These are phyloP conservation scores for Perizoma affinitatum DNA, from an alignment of 2,888 invertebrate species.

Conservation along the genomic window DNA sequence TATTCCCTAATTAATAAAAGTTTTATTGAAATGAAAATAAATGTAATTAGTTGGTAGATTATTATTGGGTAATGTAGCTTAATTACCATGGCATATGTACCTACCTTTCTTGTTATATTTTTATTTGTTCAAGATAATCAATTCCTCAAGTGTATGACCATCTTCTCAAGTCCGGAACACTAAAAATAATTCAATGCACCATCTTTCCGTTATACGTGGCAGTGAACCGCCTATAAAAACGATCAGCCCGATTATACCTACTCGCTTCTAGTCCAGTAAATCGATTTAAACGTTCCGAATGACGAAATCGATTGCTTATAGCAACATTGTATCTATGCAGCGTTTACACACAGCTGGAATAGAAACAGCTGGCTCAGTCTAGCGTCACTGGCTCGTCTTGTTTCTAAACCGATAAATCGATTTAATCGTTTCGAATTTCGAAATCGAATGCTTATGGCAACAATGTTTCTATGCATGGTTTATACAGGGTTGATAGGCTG, in stretches of 20 bases:
- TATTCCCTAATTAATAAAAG: too few relatives aligned
- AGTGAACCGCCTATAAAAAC: conserved; percentile 68
- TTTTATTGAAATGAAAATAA: too few relatives aligned
- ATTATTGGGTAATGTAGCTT: too few relatives aligned
- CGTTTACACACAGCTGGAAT: conserved; percentile 20
- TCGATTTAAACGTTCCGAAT: conserved; percentile 61
- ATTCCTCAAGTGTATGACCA: neutral
- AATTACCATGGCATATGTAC: too few relatives aligned
- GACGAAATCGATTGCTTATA: conserved; percentile 68
- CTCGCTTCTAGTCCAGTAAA: conserved; percentile 63
- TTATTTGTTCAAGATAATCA: too few relatives aligned
- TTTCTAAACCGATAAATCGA: conserved; percentile 65
- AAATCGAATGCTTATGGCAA: conserved; percentile 67
- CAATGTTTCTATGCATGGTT: conserved; percentile 55
- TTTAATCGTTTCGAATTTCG: conserved; percentile 58
- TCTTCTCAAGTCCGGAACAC: conserved; percentile 30
- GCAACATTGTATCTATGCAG: conserved; percentile 61
- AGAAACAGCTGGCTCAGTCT: conserved; percentile 3
- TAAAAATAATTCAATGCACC: conserved; percentile 57
- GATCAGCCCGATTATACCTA: conserved; percentile 61
- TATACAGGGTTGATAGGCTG: too few relatives aligned
- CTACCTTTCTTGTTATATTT: too few relatives aligned
- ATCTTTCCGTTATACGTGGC: conserved; percentile 52
- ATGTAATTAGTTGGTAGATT: too few relatives aligned
- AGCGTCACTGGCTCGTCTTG: too few relatives aligned